Percentiles rank a stretch among this genome's conserved stretches.
Evolutionary conservation across 2,797 vertebrate species (phyloP).

Genomic region (Triplophysa bombifrons): DNA sequence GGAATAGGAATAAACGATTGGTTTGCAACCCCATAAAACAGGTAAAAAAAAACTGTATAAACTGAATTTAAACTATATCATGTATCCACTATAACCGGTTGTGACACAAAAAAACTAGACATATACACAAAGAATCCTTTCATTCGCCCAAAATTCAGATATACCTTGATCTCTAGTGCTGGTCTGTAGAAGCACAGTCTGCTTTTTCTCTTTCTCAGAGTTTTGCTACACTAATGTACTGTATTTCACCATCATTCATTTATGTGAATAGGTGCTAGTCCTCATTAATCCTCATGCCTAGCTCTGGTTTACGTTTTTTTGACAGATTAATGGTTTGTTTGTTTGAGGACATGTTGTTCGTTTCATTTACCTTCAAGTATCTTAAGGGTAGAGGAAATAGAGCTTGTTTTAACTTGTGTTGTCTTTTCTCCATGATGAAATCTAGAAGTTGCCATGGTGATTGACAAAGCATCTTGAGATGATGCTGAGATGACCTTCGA

Average conservation of each 20-base stretch:
- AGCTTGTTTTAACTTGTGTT: slow-evolving; percentile 71
- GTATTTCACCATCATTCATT: slow-evolving; percentile 21
- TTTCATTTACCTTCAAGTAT: slow-evolving; percentile 62
- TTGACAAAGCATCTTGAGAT: slow-evolving; percentile 55
- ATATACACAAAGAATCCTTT: slow-evolving; percentile 2
- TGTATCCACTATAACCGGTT: slow-evolving; percentile 15
- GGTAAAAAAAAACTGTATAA: no score
- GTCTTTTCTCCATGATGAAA: slow-evolving; percentile 66
- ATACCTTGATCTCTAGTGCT: neutral
- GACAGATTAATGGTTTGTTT: slow-evolving; percentile 36
- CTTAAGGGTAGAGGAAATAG: slow-evolving; percentile 61
- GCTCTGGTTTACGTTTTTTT: neutral
- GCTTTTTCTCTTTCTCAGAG: neutral
- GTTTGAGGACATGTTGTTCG: slow-evolving; percentile 51
- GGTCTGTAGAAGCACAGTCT: neutral
- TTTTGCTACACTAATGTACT: slow-evolving; percentile 1
- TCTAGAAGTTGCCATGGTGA: slow-evolving; percentile 62
- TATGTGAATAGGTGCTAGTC: slow-evolving; percentile 13
- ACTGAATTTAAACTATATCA: neutral
- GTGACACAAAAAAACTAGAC: slow-evolving; percentile 1
- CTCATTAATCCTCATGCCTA: slow-evolving; percentile 1
- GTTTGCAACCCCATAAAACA: neutral
- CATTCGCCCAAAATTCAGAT: neutral
- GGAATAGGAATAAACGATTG: neutral
- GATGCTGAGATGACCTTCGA: slow-evolving; percentile 52